Evolutionary conservation across 2,797 vertebrate genomes (phyloP).

Genomic region (Borostomias antarcticus): DNA sequence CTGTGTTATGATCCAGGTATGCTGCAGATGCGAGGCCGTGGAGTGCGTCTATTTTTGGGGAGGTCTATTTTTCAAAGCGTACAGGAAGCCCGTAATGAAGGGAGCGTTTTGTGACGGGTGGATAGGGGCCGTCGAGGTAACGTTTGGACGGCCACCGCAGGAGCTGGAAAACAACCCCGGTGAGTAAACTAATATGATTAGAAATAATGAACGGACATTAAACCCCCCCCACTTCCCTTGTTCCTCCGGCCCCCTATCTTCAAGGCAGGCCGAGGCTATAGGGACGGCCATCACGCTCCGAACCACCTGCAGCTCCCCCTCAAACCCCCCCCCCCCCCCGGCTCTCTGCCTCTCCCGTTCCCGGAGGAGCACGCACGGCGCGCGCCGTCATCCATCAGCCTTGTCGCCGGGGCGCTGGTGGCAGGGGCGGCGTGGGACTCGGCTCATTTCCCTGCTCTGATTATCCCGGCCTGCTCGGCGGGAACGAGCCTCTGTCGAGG

Average conservation of each 20-base stretch:
- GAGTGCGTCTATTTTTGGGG: background rate
- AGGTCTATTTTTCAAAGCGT: too few species aligned
- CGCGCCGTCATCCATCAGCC: conserved; percentile 75
- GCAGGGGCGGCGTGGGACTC: conserved; percentile 68
- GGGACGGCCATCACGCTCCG: conserved; percentile 5
- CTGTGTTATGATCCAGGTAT: background rate
- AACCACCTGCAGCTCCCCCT: conserved; percentile 59
- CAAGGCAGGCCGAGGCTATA: background rate
- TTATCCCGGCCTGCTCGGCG: conserved; percentile 63
- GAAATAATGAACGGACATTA: background rate
- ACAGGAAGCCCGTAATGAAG: background rate
- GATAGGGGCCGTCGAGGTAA: background rate
- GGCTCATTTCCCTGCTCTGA: conserved; percentile 81
- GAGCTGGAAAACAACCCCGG: background rate
- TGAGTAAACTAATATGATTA: too few species aligned
- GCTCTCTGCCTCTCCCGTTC: background rate
- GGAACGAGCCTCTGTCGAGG: conserved; percentile 45
- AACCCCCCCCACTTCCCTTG: background rate
- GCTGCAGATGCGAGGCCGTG: background rate
- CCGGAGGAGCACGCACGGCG: conserved; percentile 45
- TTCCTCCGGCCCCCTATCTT: background rate
- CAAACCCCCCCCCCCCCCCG: background rate
- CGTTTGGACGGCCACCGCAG: background rate
- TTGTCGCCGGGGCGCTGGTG: conserved; percentile 72
- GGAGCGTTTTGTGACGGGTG: background rate